Conservation (phyloP, 2,888 invertebrate genomes). For the Branchellion lobata region DNA sequence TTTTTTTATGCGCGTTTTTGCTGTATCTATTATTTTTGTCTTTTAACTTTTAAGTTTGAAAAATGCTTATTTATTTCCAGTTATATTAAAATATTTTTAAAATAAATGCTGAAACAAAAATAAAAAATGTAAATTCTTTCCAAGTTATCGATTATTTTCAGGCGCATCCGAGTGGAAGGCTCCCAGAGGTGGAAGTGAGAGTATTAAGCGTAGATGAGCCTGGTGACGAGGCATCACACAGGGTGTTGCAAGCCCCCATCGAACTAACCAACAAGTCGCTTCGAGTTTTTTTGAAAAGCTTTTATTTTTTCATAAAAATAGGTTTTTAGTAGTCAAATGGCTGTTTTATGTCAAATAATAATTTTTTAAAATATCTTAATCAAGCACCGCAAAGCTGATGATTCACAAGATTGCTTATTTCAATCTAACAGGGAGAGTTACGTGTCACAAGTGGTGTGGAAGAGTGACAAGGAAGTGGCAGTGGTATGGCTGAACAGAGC, state of each 20-base stretch:
- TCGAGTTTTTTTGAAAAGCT: not conserved
- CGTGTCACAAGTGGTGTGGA: constrained; percentile 86
- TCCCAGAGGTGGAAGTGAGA: constrained; percentile 77
- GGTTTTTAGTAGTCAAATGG: no score
- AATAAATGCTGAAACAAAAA: no score
- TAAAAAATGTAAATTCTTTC: no score
- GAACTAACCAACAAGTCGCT: constrained; percentile 42
- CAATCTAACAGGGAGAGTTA: constrained; percentile 74
- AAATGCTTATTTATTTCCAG: not conserved
- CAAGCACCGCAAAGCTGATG: no score
- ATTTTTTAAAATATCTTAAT: no score
- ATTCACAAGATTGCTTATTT: no score
- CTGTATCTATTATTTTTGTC: not conserved
- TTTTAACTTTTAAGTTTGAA: not conserved
- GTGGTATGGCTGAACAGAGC: constrained; percentile 90
- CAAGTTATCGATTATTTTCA: constrained; percentile 1
- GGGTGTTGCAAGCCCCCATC: constrained; percentile 51
- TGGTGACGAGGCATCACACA: constrained; percentile 30
- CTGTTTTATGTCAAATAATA: no score
- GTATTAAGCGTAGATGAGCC: constrained; percentile 70
- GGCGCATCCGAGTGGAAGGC: constrained; percentile 66
- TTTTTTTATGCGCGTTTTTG: not conserved
- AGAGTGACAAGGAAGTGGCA: constrained; percentile 76
- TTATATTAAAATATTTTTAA: no score
- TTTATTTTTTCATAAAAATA: no score